phyloP scores from a whole-genome alignment of 2,113 vertebrate species.

The Platysteira castanea region DNA sequence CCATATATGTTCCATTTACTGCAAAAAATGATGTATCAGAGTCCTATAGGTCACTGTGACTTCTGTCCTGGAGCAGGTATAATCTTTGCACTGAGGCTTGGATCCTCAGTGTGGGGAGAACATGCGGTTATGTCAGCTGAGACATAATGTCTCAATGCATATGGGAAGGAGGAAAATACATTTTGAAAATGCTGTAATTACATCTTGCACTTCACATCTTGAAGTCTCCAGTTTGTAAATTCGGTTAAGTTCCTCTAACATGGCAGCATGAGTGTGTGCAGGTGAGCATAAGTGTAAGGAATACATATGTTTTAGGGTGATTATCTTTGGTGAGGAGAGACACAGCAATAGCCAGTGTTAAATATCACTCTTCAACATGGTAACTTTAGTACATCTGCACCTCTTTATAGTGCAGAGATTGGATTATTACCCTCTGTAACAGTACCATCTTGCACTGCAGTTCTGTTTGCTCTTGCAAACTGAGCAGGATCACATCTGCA shows the following conservation, averaged over 20 bases:
- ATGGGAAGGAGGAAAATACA: neutral
- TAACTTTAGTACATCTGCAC: neutral
- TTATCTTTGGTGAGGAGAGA: neutral
- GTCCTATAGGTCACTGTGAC: neutral
- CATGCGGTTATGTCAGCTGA: neutral
- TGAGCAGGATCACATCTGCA: neutral
- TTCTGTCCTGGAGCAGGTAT: neutral
- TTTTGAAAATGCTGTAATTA: neutral
- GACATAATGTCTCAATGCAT: neutral
- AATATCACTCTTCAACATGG: neutral
- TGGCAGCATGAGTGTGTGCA: neutral
- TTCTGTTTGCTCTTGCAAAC: slow-evolving; percentile 23
- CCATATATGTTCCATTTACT: neutral
- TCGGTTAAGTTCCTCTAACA: neutral
- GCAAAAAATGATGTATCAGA: neutral
- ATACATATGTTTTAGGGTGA: neutral
- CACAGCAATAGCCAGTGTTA: neutral
- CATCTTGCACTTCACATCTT: neutral
- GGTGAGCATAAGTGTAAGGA: neutral
- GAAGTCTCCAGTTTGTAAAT: neutral
- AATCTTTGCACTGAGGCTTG: neutral
- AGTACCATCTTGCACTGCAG: neutral
- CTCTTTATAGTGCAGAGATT: neutral
- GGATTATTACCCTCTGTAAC: neutral
- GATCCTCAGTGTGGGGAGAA: neutral